phyloP scores from a whole-genome alignment of 2,888 invertebrate genomes.

The Dryobotodes eremita region DNA sequence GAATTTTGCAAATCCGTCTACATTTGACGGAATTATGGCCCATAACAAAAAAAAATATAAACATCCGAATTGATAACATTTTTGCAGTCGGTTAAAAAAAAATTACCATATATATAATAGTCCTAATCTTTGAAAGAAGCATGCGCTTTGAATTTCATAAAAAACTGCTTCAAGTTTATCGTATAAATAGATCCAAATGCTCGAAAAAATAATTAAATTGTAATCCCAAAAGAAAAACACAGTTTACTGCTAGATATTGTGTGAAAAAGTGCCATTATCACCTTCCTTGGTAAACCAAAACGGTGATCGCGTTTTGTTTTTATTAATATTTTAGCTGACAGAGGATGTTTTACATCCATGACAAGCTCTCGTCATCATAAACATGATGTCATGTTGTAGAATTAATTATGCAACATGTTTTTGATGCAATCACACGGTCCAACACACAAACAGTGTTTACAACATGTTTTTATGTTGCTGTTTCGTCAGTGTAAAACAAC shows the following conservation, averaged over 20 bases:
- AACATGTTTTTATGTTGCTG: constrained; percentile 50
- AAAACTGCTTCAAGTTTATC: neutral
- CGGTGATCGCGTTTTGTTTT: constrained; percentile 17
- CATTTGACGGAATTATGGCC: too few relatives aligned
- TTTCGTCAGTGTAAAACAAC: constrained; percentile 25
- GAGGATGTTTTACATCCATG: neutral
- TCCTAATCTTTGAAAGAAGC: neutral
- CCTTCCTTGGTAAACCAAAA: neutral
- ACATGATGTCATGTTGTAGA: constrained; percentile 16
- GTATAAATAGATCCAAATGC: neutral
- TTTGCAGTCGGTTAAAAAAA: too few relatives aligned
- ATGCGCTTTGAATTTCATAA: neutral
- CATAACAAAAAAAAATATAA: too few relatives aligned
- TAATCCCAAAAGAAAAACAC: neutral
- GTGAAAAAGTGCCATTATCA: too few relatives aligned
- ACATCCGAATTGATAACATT: too few relatives aligned
- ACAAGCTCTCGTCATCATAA: constrained; percentile 9
- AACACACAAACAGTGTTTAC: constrained; percentile 48
- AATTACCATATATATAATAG: neutral
- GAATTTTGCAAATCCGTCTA: too few relatives aligned
- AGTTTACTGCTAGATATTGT: too few relatives aligned
- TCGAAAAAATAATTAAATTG: too few relatives aligned
- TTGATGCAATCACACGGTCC: constrained; percentile 39
- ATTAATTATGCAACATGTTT: constrained; percentile 48
- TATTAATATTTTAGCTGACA: neutral